A percentile compares a stretch with the other conserved stretches of the same genome.
Conservation (phyloP, 1,140 invertebrate species). For the Tetragonula clypearis region DNA sequence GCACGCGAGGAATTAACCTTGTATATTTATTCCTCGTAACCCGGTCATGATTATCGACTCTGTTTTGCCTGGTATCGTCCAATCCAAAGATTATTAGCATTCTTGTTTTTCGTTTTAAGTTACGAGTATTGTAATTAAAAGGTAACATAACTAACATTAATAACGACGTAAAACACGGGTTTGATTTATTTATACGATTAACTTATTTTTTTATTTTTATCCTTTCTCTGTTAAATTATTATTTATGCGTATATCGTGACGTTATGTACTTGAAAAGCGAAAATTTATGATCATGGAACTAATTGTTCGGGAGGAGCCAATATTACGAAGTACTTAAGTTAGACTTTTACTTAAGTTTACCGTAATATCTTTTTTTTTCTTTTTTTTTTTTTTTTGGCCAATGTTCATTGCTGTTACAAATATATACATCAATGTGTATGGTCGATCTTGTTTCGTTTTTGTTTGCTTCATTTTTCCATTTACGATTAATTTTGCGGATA, state of each 20-base stretch:
- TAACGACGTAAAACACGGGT: constrained; percentile 20
- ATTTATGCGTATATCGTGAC: constrained; percentile 56
- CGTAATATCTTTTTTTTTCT: constrained; percentile 8
- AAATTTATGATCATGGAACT: not conserved
- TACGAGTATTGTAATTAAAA: constrained; percentile 36
- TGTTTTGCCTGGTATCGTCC: constrained; percentile 44
- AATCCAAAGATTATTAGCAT: constrained; percentile 68
- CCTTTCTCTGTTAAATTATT: constrained; percentile 77
- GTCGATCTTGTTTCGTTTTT: constrained; percentile 65
- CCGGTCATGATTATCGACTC: not conserved
- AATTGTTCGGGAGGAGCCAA: not conserved
- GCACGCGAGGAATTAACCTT: constrained; percentile 37
- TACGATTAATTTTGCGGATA: constrained; percentile 34
- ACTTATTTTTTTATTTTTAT: constrained; percentile 53
- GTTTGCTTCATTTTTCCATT: constrained; percentile 53
- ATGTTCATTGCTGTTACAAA: not conserved
- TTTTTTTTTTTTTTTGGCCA: not conserved
- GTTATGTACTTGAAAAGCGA: not conserved
- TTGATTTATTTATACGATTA: constrained; percentile 65
- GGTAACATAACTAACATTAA: constrained; percentile 59
- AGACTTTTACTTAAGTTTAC: constrained; percentile 31
- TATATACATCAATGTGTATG: constrained; percentile 30
- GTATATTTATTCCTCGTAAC: constrained; percentile 25
- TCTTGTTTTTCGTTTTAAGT: constrained; percentile 48
- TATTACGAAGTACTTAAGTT: constrained; percentile 41